phyloP scores from a whole-genome alignment of 2,113 vertebrate genomes.

The Crotalus tigris region DNA sequence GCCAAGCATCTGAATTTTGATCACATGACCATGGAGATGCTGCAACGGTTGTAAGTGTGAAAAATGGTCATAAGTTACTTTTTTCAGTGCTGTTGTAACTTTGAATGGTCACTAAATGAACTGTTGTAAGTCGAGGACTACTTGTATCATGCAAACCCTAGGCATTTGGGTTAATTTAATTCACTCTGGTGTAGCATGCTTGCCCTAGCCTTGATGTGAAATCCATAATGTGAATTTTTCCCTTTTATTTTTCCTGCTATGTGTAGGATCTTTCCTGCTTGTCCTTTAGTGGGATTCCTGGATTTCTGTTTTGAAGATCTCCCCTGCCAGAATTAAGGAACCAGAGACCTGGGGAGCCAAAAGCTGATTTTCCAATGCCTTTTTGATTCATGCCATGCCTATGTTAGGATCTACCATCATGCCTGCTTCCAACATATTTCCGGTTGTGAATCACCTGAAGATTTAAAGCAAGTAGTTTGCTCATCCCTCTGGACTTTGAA shows the following conservation, averaged over 20 bases:
- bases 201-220: neutral
- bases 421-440: neutral
- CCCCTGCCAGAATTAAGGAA: neutral
- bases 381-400: neutral
- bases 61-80: too few relatives aligned
- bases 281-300: neutral
- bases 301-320: neutral
- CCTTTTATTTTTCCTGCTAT: neutral
- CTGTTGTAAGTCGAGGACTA: too few relatives aligned
- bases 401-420: neutral
- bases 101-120: too few relatives aligned
- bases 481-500: neutral
- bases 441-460: constrained; percentile 25
- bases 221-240: neutral
- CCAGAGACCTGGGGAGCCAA: neutral
- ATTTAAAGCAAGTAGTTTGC: neutral
- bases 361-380: too few relatives aligned
- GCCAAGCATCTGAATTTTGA: too few relatives aligned
- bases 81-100: too few relatives aligned
- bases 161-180: neutral
- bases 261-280: neutral
- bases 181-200: neutral
- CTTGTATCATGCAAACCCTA: too few relatives aligned
- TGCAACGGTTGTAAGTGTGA: too few relatives aligned
- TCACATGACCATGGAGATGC: too few relatives aligned